Conservation (phyloP, 2,888 invertebrate genomes). For the Polymixis lichenea region DNA sequence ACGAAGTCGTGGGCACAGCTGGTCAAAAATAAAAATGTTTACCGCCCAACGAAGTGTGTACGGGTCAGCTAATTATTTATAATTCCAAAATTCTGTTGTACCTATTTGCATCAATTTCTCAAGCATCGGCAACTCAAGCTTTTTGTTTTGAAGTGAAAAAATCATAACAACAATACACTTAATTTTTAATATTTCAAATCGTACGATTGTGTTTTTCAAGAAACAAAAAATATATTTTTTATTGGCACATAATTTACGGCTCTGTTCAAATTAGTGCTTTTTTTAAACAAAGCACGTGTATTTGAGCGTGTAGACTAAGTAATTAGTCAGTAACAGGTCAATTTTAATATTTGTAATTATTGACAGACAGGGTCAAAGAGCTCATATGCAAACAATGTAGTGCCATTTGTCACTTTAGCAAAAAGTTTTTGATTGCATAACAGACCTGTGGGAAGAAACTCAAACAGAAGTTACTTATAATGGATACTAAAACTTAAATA, state of each 20-base stretch:
- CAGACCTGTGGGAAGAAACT: neutral
- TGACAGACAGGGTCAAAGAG: constrained; percentile 13
- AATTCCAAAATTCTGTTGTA: no score
- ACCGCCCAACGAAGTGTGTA: no score
- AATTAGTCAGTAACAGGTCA: constrained; percentile 10
- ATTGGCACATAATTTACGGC: neutral
- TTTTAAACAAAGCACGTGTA: constrained; percentile 9
- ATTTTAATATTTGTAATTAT: constrained; percentile 8
- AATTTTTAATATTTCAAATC: neutral
- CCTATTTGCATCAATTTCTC: neutral
- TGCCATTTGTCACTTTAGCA: neutral
- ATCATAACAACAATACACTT: neutral
- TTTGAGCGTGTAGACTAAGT: neutral
- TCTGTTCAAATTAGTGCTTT: constrained; percentile 1
- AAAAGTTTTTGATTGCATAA: neutral
- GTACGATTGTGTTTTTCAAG: neutral
- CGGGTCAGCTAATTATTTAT: no score
- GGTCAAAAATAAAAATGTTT: no score
- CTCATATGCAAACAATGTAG: neutral
- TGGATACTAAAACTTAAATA: no score
- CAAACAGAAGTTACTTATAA: neutral
- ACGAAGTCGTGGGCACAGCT: no score
- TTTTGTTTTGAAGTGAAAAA: neutral
- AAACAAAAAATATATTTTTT: neutral
- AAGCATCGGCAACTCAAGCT: neutral